These are phyloP conservation scores for Ephydatia muelleri DNA, from an alignment of 37 sponge, comb jelly and placozoan species.

Conservation along the genomic window DNA sequence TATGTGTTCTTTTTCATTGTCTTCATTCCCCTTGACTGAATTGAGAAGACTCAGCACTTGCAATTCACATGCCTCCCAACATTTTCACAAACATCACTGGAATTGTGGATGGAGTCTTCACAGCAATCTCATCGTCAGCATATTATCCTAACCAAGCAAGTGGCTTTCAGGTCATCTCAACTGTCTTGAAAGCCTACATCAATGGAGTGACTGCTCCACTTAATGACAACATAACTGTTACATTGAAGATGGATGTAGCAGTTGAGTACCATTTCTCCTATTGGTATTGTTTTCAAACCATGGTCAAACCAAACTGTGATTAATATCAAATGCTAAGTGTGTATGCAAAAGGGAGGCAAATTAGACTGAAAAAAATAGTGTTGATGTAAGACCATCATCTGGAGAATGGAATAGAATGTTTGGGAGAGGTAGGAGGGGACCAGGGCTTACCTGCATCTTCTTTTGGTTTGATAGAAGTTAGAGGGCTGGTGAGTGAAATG, in stretches of 20 bases:
- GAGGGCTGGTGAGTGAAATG: background rate
- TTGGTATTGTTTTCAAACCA: no score
- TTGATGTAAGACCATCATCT: no score
- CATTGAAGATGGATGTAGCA: background rate
- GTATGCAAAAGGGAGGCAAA: no score
- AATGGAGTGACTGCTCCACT: background rate
- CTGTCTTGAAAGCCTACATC: background rate
- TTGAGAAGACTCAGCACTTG: background rate
- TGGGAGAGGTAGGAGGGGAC: no score
- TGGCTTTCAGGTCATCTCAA: background rate
- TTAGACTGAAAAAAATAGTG: no score
- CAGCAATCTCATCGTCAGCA: background rate
- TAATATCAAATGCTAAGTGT: no score
- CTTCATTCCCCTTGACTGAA: no score
- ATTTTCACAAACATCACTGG: no score
- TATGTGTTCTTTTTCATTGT: background rate
- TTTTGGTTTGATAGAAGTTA: background rate
- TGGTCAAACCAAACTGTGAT: no score
- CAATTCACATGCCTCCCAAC: background rate
- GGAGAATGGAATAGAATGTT: no score
- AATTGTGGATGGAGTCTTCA: background rate
- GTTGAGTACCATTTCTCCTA: background rate
- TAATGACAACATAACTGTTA: background rate
- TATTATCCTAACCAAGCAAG: background rate
- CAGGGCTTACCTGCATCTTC: no score